A percentile compares a stretch with the other conserved stretches of the same genome.
Evolutionary conservation across 2,888 invertebrate species (phyloP).

Genomic region (Latrodectus elegans): DNA sequence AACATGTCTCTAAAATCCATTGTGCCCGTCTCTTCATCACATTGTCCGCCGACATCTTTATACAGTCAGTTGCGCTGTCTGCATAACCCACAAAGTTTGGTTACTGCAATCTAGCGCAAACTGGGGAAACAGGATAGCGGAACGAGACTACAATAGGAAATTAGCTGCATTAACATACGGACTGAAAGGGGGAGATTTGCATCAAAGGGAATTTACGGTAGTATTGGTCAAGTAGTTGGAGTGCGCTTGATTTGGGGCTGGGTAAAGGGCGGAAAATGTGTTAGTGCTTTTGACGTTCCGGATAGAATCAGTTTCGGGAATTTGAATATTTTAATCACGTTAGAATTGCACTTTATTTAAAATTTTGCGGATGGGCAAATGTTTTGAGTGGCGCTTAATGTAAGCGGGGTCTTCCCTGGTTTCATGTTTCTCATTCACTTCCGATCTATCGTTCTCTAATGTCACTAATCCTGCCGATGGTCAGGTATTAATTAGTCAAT

Average conservation of each 20-base stretch:
- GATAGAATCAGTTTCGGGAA: slow-evolving; percentile 30
- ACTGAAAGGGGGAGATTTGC: slow-evolving; percentile 48
- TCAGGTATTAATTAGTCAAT: not conserved
- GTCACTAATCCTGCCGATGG: not conserved
- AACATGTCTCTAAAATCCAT: not conserved
- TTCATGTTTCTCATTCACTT: not conserved
- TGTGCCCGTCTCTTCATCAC: slow-evolving; percentile 8
- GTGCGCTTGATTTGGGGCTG: slow-evolving; percentile 29
- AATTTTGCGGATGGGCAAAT: slow-evolving; percentile 21
- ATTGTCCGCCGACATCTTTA: slow-evolving; percentile 25
- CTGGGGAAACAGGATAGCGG: slow-evolving; percentile 37
- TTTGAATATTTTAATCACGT: slow-evolving; percentile 48
- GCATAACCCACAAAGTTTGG: slow-evolving; percentile 19
- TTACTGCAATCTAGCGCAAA: slow-evolving; percentile 22
- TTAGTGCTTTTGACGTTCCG: slow-evolving; percentile 40
- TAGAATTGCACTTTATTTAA: slow-evolving; percentile 15
- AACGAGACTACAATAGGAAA: slow-evolving; percentile 35
- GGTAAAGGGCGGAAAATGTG: slow-evolving; percentile 13
- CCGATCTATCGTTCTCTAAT: not conserved
- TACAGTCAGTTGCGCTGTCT: slow-evolving; percentile 15
- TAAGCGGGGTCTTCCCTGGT: not conserved
- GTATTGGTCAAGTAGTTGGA: slow-evolving; percentile 16
- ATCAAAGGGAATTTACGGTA: slow-evolving; percentile 44
- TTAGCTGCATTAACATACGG: slow-evolving; percentile 43
- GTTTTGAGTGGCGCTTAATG: slow-evolving; percentile 5